A percentile compares a stretch with the other conserved stretches of the same genome.
Conservation (phyloP, 2,797 vertebrate genomes). For the Schizopygopsis pylzovi region DNA sequence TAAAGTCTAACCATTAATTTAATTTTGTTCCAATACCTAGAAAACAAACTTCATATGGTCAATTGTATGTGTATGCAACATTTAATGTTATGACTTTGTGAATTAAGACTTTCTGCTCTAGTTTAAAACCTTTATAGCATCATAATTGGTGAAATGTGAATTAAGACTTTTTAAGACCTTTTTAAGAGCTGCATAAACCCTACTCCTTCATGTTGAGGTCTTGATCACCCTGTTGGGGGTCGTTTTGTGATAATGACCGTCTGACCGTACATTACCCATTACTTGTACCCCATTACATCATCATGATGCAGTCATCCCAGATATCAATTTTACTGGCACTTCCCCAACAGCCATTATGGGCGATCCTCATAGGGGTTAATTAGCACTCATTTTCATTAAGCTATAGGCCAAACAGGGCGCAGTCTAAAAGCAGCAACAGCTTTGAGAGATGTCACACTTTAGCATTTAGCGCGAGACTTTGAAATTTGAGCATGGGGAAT, state of each 20-base stretch:
- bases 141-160: not conserved
- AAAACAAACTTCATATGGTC: not conserved
- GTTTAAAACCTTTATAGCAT: not conserved
- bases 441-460: constrained; percentile 31
- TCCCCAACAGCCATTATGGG: not conserved
- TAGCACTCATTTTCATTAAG: constrained; percentile 38
- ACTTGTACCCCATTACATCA: constrained; percentile 16
- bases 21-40: not conserved
- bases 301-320: not conserved
- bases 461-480: constrained; percentile 7
- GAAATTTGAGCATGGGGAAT: constrained; percentile 43
- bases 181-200: not conserved
- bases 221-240: not conserved
- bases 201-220: not conserved
- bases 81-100: not conserved
- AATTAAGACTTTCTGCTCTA: not conserved
- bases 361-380: constrained; percentile 32
- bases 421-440: constrained; percentile 17
- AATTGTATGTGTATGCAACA: not conserved
- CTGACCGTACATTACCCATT: constrained; percentile 6
- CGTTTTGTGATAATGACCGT: not conserved
- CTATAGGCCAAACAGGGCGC: constrained; percentile 14
- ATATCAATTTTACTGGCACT: constrained; percentile 11
- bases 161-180: not conserved
- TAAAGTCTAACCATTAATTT: not conserved